phyloP scores from a whole-genome alignment of 2,888 invertebrate species.

The Hypomecis atomaria region DNA sequence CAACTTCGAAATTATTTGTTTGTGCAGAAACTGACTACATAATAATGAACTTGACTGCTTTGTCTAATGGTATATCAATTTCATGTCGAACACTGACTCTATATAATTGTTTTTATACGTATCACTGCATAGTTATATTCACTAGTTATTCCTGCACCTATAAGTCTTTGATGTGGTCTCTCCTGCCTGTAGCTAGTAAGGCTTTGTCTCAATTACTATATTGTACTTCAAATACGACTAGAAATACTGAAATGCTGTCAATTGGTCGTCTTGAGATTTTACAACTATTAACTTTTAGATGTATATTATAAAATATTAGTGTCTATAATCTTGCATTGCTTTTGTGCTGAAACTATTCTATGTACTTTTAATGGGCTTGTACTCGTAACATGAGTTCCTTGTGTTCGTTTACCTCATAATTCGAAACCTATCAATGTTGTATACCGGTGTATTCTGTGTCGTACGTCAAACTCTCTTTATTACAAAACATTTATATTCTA shows the following conservation, averaged over 20 bases:
- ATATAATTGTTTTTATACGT: not conserved
- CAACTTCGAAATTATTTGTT: no score
- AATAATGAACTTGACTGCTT: no score
- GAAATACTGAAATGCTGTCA: slow-evolving; percentile 78
- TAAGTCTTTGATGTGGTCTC: slow-evolving; percentile 54
- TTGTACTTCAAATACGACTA: slow-evolving; percentile 69
- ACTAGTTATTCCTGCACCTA: slow-evolving; percentile 32
- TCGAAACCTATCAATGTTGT: slow-evolving; percentile 40
- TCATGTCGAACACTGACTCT: no score
- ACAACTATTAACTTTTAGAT: slow-evolving; percentile 66
- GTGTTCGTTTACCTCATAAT: slow-evolving; percentile 42
- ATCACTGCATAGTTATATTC: not conserved
- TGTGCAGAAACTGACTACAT: no score
- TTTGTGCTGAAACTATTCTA: slow-evolving; percentile 55
- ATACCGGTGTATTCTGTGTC: slow-evolving; percentile 36
- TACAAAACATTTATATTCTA: slow-evolving; percentile 40
- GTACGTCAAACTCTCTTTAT: slow-evolving; percentile 28
- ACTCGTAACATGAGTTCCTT: slow-evolving; percentile 50
- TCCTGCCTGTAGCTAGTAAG: slow-evolving; percentile 66
- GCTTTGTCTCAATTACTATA: slow-evolving; percentile 77
- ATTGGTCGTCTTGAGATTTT: slow-evolving; percentile 77
- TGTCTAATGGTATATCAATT: no score
- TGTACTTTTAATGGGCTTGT: slow-evolving; percentile 47
- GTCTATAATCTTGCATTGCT: slow-evolving; percentile 61
- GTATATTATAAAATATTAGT: slow-evolving; percentile 53